phyloP scores from a whole-genome alignment of 2,113 vertebrate genomes.

The Sterna hirundo region DNA sequence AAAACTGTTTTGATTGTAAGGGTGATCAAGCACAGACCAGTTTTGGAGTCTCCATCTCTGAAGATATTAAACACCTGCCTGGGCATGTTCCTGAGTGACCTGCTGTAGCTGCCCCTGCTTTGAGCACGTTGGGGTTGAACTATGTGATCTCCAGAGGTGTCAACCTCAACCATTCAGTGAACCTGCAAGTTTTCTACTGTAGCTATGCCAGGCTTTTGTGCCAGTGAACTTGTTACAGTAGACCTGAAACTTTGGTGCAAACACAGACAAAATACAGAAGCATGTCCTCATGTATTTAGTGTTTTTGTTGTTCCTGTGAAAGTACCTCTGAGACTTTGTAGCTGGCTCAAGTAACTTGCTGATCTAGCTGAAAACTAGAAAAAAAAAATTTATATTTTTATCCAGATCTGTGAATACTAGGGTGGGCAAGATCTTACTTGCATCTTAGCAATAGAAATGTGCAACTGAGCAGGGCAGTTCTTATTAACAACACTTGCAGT shows the following conservation, averaged over 20 bases:
- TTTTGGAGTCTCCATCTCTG: not conserved
- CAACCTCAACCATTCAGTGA: not conserved
- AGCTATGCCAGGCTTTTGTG: not conserved
- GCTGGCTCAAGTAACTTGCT: not conserved
- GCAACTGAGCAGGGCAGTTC: not conserved
- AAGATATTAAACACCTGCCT: not conserved
- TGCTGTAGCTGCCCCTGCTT: not conserved
- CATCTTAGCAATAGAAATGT: not conserved
- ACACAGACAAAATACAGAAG: not conserved
- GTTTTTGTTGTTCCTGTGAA: not conserved
- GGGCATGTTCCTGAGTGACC: not conserved
- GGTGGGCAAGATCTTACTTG: not conserved
- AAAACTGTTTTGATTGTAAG: rapidly evolving
- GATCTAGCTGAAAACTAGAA: not conserved
- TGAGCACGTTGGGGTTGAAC: not conserved
- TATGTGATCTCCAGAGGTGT: not conserved
- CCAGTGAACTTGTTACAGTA: not conserved
- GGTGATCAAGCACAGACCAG: not conserved
- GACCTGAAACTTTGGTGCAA: not conserved
- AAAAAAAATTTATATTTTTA: not conserved
- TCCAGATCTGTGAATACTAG: not conserved
- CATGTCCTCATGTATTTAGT: rapidly evolving
- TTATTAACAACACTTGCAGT: not conserved
- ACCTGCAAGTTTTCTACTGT: not conserved
- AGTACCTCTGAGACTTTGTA: not conserved